A percentile compares a stretch with the other conserved stretches of the same genome.
phyloP scores from a whole-genome alignment of 1,140 invertebrate genomes.

The Bacillus rossius region DNA sequence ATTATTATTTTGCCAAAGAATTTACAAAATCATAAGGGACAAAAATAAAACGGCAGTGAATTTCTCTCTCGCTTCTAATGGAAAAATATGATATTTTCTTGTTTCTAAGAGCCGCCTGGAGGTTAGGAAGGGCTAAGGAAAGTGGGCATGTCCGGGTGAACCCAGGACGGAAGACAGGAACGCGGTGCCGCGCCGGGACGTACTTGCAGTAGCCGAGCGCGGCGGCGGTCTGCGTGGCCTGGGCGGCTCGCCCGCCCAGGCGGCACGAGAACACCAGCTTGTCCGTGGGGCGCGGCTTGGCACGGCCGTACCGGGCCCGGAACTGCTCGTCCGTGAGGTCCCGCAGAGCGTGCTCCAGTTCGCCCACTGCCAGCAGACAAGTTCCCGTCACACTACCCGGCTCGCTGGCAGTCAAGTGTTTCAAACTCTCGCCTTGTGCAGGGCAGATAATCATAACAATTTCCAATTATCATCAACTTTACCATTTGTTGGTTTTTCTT shows the following conservation, averaged over 20 bases:
- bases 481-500: too few relatives aligned
- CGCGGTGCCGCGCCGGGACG: conserved; percentile 8
- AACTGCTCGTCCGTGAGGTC: neutral
- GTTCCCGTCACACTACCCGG: too few relatives aligned
- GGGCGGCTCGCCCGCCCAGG: neutral
- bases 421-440: too few relatives aligned
- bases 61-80: neutral
- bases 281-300: neutral
- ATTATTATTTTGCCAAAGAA: too few relatives aligned
- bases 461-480: too few relatives aligned
- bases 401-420: too few relatives aligned
- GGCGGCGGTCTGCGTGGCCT: neutral
- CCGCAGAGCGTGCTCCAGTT: neutral
- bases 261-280: conserved; percentile 2
- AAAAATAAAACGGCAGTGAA: neutral
- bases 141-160: conserved; percentile 38
- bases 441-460: too few relatives aligned
- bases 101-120: neutral
- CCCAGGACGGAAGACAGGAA: conserved; percentile 39
- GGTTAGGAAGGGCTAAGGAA: neutral
- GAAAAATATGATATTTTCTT: neutral
- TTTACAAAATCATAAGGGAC: too few relatives aligned
- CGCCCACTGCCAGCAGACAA: neutral
- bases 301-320: neutral
- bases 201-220: neutral